A percentile compares a stretch with the other conserved stretches of the same genome.
These are phyloP conservation scores for Cataglyphis altisquamis DNA, from an alignment of 2,888 invertebrate species.

Conservation along the genomic window DNA sequence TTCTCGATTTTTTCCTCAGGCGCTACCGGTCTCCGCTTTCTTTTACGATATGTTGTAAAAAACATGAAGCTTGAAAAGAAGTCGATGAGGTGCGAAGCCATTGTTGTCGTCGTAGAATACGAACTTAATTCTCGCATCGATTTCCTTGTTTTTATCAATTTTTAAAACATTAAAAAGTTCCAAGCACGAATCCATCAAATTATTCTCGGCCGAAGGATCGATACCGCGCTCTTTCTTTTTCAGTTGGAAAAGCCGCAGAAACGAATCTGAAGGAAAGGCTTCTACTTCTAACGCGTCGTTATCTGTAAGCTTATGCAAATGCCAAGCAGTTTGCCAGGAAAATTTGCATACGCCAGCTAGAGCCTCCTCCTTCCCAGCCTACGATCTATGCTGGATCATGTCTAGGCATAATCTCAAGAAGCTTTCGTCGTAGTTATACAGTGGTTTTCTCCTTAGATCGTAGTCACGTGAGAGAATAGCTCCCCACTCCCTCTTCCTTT, in stretches of 20 bases:
- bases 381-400: constrained; percentile 82
- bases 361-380: constrained; percentile 60
- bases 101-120: constrained; percentile 22
- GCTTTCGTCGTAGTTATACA: constrained; percentile 69
- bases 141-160: constrained; percentile 21
- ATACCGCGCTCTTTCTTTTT: constrained; percentile 8
- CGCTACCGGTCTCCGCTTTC: constrained; percentile 26
- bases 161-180: constrained; percentile 18
- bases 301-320: constrained; percentile 84
- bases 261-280: constrained; percentile 76
- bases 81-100: constrained; percentile 33
- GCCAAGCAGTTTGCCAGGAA: constrained; percentile 80
- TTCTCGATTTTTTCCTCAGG: constrained; percentile 53
- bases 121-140: constrained; percentile 16
- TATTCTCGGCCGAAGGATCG: constrained; percentile 7
- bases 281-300: constrained; percentile 82
- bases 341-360: constrained; percentile 82
- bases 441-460: constrained; percentile 55
- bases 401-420: constrained; percentile 82
- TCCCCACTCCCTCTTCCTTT: constrained; percentile 25
- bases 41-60: constrained; percentile 30
- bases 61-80: constrained; percentile 36
- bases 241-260: constrained; percentile 56
- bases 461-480: constrained; percentile 69
- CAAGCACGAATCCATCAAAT: not conserved